Percentiles rank a stretch among this genome's conserved stretches.
phyloP scores from a whole-genome alignment of 2,113 vertebrate genomes.

The Ailurus styani region DNA sequence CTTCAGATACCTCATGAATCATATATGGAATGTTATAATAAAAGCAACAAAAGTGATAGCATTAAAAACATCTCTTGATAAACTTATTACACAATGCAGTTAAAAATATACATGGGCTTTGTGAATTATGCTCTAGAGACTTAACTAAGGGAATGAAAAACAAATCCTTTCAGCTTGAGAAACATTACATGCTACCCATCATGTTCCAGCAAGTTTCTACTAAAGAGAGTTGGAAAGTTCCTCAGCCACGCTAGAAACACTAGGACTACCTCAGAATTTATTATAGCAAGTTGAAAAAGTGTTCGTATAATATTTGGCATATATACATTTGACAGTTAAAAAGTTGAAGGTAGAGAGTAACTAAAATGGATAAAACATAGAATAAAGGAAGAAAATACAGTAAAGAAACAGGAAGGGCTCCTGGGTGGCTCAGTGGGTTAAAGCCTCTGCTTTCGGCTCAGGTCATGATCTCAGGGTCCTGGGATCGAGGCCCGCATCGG shows the following conservation, averaged over 20 bases:
- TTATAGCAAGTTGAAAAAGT: background rate
- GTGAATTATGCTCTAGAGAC: background rate
- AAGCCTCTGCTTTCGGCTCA: too few species aligned
- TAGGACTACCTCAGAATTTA: background rate
- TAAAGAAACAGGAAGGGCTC: too few species aligned
- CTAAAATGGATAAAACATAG: background rate
- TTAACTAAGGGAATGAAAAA: background rate
- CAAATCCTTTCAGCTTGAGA: background rate
- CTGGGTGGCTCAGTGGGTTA: too few species aligned
- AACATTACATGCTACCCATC: background rate
- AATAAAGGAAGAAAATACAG: background rate
- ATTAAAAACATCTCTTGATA: background rate
- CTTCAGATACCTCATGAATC: background rate
- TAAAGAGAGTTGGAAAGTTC: background rate
- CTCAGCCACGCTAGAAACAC: background rate
- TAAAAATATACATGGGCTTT: background rate
- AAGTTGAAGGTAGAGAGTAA: background rate
- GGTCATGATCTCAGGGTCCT: too few species aligned
- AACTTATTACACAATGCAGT: background rate
- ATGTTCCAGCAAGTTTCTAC: background rate
- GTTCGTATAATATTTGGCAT: background rate
- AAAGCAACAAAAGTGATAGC: background rate
- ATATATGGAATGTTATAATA: background rate
- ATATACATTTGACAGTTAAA: background rate
- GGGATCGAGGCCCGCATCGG: too few species aligned